Conservation (phyloP, 2,888 invertebrate genomes). For the Macaria liturata region DNA sequence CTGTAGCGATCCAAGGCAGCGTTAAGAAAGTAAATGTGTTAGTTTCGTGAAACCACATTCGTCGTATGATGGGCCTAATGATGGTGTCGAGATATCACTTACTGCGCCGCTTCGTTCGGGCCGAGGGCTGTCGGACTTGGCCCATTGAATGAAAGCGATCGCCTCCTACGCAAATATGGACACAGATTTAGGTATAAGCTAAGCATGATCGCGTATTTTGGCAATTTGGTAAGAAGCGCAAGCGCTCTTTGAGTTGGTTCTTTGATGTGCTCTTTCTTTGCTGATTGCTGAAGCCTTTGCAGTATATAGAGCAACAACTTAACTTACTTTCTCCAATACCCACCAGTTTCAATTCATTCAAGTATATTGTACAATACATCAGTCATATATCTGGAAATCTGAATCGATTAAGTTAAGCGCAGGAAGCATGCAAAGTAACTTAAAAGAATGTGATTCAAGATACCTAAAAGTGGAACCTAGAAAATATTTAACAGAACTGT, state of each 20-base stretch:
- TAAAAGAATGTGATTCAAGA: slow-evolving; percentile 1
- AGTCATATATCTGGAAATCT: slow-evolving; percentile 7
- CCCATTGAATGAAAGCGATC: slow-evolving; percentile 74
- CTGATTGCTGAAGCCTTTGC: slow-evolving; percentile 15
- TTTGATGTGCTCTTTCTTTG: no score
- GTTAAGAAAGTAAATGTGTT: slow-evolving; percentile 78
- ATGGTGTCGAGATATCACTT: slow-evolving; percentile 68
- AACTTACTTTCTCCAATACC: no score
- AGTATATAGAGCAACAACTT: no score
- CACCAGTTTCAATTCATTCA: no score
- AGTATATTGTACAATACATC: no score
- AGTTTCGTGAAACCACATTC: slow-evolving; percentile 72
- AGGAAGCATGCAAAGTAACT: slow-evolving; percentile 12
- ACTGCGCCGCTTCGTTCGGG: slow-evolving; percentile 76
- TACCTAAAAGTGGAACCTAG: slow-evolving; percentile 1
- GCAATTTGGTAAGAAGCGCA: slow-evolving; percentile 17
- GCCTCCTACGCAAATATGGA: slow-evolving; percentile 75
- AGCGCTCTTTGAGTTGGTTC: slow-evolving; percentile 2
- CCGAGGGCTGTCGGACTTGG: slow-evolving; percentile 69
- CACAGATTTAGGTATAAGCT: slow-evolving; percentile 54
- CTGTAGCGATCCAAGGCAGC: slow-evolving; percentile 78
- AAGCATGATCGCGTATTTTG: slow-evolving; percentile 52
- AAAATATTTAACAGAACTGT: no score
- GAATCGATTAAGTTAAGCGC: slow-evolving; percentile 5
- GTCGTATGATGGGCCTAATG: slow-evolving; percentile 54